Percentiles rank a stretch among this genome's conserved stretches.
Evolutionary conservation across 37 sponge, comb jelly and placozoan genomes (phyloP).

Genomic region (Chondrilla cf. caribensis): DNA sequence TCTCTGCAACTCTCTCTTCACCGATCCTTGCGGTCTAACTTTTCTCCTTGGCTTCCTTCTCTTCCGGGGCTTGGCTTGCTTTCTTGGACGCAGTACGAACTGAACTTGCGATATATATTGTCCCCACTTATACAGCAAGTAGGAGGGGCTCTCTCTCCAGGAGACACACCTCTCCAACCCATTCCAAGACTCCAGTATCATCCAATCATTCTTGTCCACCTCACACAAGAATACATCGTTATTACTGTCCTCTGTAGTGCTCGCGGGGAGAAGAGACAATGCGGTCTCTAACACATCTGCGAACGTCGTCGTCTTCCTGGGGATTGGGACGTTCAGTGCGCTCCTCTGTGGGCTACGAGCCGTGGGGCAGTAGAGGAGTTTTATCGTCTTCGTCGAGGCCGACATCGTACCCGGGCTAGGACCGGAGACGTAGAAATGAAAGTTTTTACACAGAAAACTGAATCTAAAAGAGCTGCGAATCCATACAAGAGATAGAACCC

Average conservation of each 20-base stretch:
- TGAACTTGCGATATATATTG: not conserved
- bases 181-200: slow-evolving; percentile 6
- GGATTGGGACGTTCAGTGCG: not conserved
- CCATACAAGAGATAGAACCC: too few relatives aligned
- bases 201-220: not conserved
- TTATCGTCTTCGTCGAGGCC: not conserved
- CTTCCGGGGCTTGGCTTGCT: not conserved
- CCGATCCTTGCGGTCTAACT: not conserved
- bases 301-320: not conserved
- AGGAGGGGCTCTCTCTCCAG: slow-evolving; percentile 10
- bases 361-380: not conserved
- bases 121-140: slow-evolving; percentile 5
- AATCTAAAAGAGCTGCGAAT: too few relatives aligned
- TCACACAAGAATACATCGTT: not conserved
- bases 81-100: not conserved
- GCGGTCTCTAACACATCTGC: not conserved
- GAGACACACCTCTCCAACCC: slow-evolving; percentile 2
- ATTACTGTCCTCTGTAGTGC: not conserved
- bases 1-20: not conserved
- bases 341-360: not conserved
- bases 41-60: not conserved
- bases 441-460: too few relatives aligned
- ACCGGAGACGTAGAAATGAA: too few relatives aligned
- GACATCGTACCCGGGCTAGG: too few relatives aligned
- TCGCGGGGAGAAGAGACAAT: not conserved